phyloP scores from a whole-genome alignment of 2,888 invertebrate genomes.

The Aphrophora alni region DNA sequence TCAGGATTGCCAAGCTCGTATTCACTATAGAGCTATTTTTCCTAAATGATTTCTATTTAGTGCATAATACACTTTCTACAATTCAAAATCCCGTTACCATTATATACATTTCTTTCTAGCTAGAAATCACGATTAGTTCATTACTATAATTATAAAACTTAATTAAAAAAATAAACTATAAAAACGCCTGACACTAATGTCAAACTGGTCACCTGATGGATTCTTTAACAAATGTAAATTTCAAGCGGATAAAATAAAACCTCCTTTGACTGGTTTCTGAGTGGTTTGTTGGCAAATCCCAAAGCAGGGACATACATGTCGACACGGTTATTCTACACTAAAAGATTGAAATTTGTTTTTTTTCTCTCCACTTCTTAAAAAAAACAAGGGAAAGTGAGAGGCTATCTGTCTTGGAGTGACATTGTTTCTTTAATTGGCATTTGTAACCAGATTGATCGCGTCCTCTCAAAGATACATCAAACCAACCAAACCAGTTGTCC shows the following conservation, averaged over 20 bases:
- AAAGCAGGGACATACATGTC: too few relatives aligned
- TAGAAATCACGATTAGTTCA: too few relatives aligned
- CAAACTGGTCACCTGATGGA: neutral
- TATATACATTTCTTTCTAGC: too few relatives aligned
- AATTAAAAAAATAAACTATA: too few relatives aligned
- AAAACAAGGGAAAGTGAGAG: neutral
- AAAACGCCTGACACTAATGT: too few relatives aligned
- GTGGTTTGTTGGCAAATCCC: neutral
- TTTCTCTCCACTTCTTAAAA: neutral
- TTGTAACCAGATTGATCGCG: neutral
- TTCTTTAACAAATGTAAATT: neutral
- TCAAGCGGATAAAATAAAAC: neutral
- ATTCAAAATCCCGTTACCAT: too few relatives aligned
- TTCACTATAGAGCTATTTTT: too few relatives aligned
- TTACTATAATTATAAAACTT: too few relatives aligned
- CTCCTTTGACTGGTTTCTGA: neutral
- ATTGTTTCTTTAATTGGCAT: slow-evolving; percentile 9
- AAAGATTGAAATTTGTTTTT: neutral
- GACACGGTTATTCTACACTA: neutral
- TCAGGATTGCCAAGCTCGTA: too few relatives aligned
- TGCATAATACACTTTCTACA: too few relatives aligned
- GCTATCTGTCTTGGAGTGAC: slow-evolving; percentile 6
- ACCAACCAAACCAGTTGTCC: slow-evolving; percentile 17
- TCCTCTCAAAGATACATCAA: neutral
- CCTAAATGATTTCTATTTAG: too few relatives aligned